Evolutionary conservation across 2,888 invertebrate genomes (phyloP), one percentile per base, ranked within the genome.

Genomic region (Cosmorhoe ocellata): DNA sequence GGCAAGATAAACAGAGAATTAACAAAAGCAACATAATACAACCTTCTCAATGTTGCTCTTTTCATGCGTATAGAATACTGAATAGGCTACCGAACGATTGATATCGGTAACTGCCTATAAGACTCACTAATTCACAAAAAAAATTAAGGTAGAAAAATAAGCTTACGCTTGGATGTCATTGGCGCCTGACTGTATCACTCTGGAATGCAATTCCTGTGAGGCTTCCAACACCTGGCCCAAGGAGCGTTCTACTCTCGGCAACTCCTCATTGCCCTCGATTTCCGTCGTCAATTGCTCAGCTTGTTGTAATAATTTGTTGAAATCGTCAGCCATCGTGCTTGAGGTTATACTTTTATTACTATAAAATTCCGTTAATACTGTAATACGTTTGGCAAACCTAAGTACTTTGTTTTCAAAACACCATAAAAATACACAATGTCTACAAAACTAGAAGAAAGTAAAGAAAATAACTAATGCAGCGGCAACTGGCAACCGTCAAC

Each of bases 101-200:
- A n/a, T n/a, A n/a, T n/a, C n/a, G n/a, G n/a, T n/a, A n/a, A n/a
- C n/a, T n/a, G n/a, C n/a, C n/a, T n/a, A n/a, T n/a, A n/a, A n/a
- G n/a, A n/a, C n/a, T n/a, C n/a, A n/a, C n/a, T n/a, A n/a, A n/a
- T n/a, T n/a, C n/a, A n/a, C n/a, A n/a, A n/a, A n/a, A n/a, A n/a
- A n/a, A n/a, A n/a, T n/a, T n/a, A n/a, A 18, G 7, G 10, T 24
- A 49, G 31, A 3, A 41, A 57, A 42, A 61, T 41, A 10, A 6
- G 81, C 94, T 91, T 91, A 97, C 98, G 98, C 98, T 91, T 98
- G 97, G 59, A 97, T 95, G 80, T 98, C 97, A 69, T 96, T 95
- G 22, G 96, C 94, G 56, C 96, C 95, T 51, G 95, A 93, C 76
- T 96, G 95, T 11, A 96, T 95, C 12, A 97, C 96, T 75, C 96